Evolutionary conservation across 2,113 vertebrate genomes (phyloP).

Genomic region (Tringa solitaria): DNA sequence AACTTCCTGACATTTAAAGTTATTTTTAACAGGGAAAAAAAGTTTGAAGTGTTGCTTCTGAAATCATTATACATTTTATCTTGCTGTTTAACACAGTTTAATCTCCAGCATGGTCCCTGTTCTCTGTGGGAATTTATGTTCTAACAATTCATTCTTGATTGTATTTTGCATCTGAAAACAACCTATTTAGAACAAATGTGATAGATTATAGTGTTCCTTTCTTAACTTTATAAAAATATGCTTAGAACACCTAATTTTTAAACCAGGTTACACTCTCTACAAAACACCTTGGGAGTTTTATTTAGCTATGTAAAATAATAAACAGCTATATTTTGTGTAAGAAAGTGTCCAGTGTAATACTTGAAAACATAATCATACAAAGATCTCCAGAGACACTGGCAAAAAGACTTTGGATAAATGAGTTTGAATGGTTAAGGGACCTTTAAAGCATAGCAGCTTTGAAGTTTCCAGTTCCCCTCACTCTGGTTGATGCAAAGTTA

Average conservation of each 20-base stretch:
- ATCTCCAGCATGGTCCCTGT: not conserved
- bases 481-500: not conserved
- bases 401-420: constrained; percentile 16
- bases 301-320: not conserved
- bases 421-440: constrained; percentile 5
- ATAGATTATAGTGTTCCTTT: not conserved
- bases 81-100: not conserved
- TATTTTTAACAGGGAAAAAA: not conserved
- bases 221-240: not conserved
- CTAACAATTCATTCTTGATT: not conserved
- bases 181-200: not conserved
- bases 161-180: not conserved
- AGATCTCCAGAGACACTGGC: not conserved
- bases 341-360: not conserved
- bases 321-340: not conserved
- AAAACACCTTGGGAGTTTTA: not conserved
- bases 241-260: not conserved
- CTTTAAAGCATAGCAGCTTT: not conserved
- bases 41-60: not conserved
- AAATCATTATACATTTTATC: not conserved
- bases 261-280: not conserved
- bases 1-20: not conserved
- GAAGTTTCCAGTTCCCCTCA: not conserved
- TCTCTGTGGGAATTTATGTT: not conserved
- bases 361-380: not conserved